Conservation (phyloP, 2,113 vertebrate species). For the Fukomys damarensis region DNA sequence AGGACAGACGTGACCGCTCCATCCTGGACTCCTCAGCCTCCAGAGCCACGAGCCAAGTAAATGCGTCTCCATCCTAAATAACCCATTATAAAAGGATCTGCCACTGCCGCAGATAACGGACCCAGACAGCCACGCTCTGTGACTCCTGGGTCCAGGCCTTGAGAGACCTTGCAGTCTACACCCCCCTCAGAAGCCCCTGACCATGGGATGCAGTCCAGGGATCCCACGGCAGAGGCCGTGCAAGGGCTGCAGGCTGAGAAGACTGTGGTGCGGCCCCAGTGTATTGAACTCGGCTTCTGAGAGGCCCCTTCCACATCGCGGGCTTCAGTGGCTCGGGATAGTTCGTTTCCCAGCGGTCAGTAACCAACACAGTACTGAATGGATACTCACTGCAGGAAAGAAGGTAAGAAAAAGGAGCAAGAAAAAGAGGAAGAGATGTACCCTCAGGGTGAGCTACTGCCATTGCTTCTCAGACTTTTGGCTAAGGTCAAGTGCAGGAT, state of each 20-base stretch:
- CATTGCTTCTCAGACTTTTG: too few relatives aligned
- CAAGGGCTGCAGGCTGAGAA: background rate
- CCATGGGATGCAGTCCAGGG: background rate
- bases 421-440: background rate
- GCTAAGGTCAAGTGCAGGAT: too few relatives aligned
- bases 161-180: background rate
- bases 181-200: background rate
- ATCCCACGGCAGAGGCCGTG: background rate
- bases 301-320: background rate
- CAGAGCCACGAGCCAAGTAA: background rate
- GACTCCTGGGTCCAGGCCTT: background rate
- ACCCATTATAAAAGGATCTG: background rate
- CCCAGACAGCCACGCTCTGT: background rate
- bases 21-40: background rate
- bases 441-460: accelerated
- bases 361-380: background rate
- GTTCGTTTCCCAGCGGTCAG: background rate
- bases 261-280: accelerated
- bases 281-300: background rate
- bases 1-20: too few relatives aligned
- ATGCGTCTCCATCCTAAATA: background rate
- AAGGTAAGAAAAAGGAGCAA: background rate
- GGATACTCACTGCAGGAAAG: background rate
- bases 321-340: background rate
- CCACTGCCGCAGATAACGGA: background rate